Base-by-base conservation (phyloP, 2,888 invertebrate genomes). In the Andricus quercusramuli region DNA sequence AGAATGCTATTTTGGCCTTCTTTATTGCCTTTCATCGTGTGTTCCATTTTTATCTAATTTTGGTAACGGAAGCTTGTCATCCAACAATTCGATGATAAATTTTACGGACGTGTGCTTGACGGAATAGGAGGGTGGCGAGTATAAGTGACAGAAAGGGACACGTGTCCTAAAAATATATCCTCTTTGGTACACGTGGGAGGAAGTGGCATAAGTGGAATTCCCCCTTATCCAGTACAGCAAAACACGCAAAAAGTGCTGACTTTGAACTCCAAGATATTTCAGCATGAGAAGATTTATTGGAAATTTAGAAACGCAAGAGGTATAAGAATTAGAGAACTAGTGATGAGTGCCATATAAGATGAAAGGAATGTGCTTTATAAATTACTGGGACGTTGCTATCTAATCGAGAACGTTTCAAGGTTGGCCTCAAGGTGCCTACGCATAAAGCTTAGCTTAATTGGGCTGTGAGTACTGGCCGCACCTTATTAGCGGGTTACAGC, bases 401-500 rank as follows among this genome's bases (percentile, higher is more conserved):
- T 91, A 90, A 91, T 91, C 90, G 90, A 87, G 85, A 88, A 83
- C 86, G 84, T 85, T 90, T 88, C 88, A 89, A 89, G 90, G 89
- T 85, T 86, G 86, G 88, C 85, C 88, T 87, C 83, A 85, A 87
- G 89, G 88, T 88, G 88, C 84, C 86, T 88, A 86, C 25, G 85
- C 88, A 89, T 88, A 88, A 87, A 88, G 89, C 87, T 88, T 86
- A 87, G 88, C 87, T 91, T 92, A 92, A 92, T 92, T 92, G 92
- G 91, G 88, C 89, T 87, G 87, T 88, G 89, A 89, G 88, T 87
- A 86, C 86, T 86, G 88, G 90, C 89, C 90, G 89, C 89, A 89
- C 90, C 92, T 92, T 92, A 92, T 92, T 92, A 92, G 91, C 90
- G 89, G 90, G 88, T 91, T 91, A 85, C 88, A 87, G 86, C 87